Conservation (phyloP, 2,113 vertebrate genomes). For the Myocastor coypus region DNA sequence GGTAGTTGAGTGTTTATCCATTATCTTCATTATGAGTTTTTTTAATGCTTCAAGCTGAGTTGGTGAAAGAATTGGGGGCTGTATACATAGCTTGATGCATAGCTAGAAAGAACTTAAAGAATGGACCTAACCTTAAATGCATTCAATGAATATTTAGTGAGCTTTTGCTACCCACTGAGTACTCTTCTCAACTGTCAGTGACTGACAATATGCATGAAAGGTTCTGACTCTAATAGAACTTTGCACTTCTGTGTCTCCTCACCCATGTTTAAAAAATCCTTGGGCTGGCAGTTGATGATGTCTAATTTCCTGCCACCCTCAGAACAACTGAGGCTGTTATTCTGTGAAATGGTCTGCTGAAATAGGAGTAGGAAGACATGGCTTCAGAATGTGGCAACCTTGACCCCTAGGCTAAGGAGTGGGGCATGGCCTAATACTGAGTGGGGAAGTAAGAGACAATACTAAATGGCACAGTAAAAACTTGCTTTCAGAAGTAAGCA, state of each 20-base stretch:
- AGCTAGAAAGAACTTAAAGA: slow-evolving; percentile 24
- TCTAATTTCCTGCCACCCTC: not conserved
- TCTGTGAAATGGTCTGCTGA: not conserved
- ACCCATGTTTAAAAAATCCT: not conserved
- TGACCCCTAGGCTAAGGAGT: not conserved
- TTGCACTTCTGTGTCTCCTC: not conserved
- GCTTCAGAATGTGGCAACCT: not conserved
- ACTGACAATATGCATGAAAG: not conserved
- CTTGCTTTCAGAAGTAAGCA: not conserved
- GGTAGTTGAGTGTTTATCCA: not conserved
- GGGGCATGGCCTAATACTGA: not conserved
- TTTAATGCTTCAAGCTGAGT: not conserved
- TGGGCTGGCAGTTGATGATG: not conserved
- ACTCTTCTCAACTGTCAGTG: slow-evolving; percentile 1
- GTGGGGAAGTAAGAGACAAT: not conserved
- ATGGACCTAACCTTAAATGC: slow-evolving; percentile 13
- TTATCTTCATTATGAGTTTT: slow-evolving; percentile 25
- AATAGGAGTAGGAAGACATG: not conserved
- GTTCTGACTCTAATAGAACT: not conserved
- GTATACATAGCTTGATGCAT: not conserved
- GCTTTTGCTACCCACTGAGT: not conserved
- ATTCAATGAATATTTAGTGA: not conserved
- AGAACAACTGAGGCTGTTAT: not conserved
- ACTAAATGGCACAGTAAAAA: not conserved
- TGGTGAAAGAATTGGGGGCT: not conserved